Percentiles rank a stretch among this genome's conserved stretches.
phyloP scores from a whole-genome alignment of 2,113 vertebrate genomes.

The Geococcyx californianus region DNA sequence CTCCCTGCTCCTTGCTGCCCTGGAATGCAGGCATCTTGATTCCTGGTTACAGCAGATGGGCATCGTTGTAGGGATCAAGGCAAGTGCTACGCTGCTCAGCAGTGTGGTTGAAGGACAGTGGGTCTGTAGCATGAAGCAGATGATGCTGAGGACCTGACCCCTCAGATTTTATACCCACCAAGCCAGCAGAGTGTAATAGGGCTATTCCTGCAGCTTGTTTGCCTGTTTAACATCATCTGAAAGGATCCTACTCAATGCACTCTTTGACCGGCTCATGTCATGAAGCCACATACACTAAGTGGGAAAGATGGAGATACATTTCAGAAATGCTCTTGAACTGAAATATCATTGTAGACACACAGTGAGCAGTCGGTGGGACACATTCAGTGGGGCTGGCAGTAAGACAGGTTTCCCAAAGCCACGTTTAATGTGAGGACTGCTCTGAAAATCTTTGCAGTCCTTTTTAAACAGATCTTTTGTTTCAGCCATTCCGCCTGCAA shows the following conservation, averaged over 20 bases:
- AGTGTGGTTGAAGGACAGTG: rapidly evolving
- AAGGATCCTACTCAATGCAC: background rate
- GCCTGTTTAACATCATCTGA: background rate
- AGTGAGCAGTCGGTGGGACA: background rate
- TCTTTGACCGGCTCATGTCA: background rate
- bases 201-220: background rate
- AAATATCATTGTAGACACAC: rapidly evolving
- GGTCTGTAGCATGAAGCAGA: background rate
- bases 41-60: rapidly evolving
- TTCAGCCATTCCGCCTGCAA: background rate
- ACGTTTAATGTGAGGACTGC: background rate
- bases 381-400: background rate
- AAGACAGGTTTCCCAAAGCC: background rate
- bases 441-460: background rate
- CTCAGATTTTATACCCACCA: background rate
- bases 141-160: background rate
- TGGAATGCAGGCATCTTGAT: rapidly evolving
- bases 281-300: background rate
- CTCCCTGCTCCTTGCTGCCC: background rate
- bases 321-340: background rate
- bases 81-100: rapidly evolving
- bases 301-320: background rate
- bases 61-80: rapidly evolving
- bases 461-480: background rate
- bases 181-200: background rate